Percentiles rank a stretch among this genome's conserved stretches.
Evolutionary conservation across 2,888 invertebrate species (phyloP).

Genomic region (Heliconius ethilla): DNA sequence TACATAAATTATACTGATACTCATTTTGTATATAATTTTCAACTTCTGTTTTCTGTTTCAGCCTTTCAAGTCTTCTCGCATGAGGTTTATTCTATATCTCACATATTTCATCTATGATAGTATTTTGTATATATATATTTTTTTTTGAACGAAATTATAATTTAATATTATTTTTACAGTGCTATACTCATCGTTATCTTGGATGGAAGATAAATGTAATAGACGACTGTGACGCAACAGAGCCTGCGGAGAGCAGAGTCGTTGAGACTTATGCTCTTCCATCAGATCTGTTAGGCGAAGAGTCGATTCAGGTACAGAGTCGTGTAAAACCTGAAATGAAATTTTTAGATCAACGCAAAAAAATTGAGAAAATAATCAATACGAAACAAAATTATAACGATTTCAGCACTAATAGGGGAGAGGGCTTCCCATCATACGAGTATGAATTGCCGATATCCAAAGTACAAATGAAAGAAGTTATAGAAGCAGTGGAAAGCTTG

Average conservation of each 20-base stretch:
- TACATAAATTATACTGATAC: conserved; percentile 37
- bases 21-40: conserved; percentile 70
- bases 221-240: conserved; percentile 87
- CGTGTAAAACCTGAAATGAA: conserved; percentile 83
- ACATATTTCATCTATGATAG: conserved; percentile 60
- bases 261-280: conserved; percentile 69
- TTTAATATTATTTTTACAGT: conserved; percentile 78
- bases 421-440: conserved; percentile 66
- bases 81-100: conserved; percentile 63
- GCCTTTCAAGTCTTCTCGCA: conserved; percentile 79
- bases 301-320: conserved; percentile 85
- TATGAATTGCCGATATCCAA: conserved; percentile 74
- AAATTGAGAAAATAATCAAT: conserved; percentile 74
- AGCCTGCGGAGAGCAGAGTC: conserved; percentile 80
- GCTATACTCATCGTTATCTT: conserved; percentile 95
- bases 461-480: conserved; percentile 73
- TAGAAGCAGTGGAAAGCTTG: conserved; percentile 71
- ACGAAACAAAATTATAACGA: conserved; percentile 76
- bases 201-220: conserved; percentile 97
- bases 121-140: conserved; percentile 26
- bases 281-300: conserved; percentile 68
- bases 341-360: conserved; percentile 73
- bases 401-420: conserved; percentile 73
- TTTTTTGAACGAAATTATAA: conserved; percentile 53
- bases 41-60: conserved; percentile 80